Conservation (phyloP, 2,888 invertebrate genomes). For the Panopea generosa region DNA sequence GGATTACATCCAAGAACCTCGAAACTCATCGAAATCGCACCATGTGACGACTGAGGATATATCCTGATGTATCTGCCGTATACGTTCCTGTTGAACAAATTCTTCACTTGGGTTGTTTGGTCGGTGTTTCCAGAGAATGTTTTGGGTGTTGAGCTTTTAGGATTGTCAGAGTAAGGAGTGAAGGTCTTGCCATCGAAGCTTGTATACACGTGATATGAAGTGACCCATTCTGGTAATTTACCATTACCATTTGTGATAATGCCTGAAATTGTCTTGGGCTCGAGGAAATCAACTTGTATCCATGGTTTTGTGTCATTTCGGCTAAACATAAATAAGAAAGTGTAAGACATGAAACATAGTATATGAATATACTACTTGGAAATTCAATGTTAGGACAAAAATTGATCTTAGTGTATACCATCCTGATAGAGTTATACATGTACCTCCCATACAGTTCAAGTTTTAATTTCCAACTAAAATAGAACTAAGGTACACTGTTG, state of each 20-base stretch:
- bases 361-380: no score
- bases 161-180: conserved; percentile 66
- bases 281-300: conserved; percentile 76
- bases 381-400: no score
- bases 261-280: conserved; percentile 73
- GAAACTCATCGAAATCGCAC: conserved; percentile 70
- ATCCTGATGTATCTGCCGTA: conserved; percentile 71
- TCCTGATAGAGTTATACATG: no score
- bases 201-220: conserved; percentile 66
- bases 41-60: conserved; percentile 69
- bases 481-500: no score
- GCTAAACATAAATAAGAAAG: conserved; percentile 26
- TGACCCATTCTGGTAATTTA: conserved; percentile 64
- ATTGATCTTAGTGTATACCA: no score
- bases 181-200: conserved; percentile 72
- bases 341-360: neutral
- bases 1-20: conserved; percentile 77
- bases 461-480: no score
- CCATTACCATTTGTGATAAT: conserved; percentile 66
- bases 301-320: conserved; percentile 67
- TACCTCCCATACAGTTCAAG: no score
- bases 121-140: conserved; percentile 71
- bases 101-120: conserved; percentile 57
- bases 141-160: conserved; percentile 50
- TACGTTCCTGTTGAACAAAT: conserved; percentile 72